Conservation (phyloP, 2,113 vertebrate genomes). For the Pavo muticus region DNA sequence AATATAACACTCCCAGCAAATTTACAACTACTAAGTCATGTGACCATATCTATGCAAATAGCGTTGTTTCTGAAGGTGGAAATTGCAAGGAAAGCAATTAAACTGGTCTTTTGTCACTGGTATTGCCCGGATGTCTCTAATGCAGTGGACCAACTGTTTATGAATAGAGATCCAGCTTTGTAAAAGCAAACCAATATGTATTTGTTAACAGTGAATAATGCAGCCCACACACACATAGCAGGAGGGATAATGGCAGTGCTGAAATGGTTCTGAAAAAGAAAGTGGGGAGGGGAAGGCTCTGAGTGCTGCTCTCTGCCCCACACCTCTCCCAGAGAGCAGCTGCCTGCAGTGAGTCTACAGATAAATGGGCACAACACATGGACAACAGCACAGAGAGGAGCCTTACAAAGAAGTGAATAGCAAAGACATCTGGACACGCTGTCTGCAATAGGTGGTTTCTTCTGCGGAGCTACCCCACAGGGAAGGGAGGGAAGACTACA, state of each 20-base stretch:
- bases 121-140: background rate
- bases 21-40: background rate
- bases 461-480: background rate
- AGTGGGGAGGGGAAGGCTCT: background rate
- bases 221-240: rapidly evolving
- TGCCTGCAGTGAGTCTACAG: background rate
- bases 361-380: background rate
- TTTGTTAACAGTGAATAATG: background rate
- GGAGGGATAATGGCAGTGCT: background rate
- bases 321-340: background rate
- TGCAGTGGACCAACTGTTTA: background rate
- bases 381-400: background rate
- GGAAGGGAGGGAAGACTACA: background rate
- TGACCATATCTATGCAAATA: background rate
- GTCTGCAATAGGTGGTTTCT: background rate
- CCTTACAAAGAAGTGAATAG: background rate
- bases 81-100: background rate
- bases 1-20: background rate
- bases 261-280: background rate
- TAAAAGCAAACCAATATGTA: background rate
- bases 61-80: background rate
- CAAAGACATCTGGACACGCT: background rate
- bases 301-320: background rate
- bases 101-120: background rate
- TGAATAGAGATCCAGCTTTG: background rate